A percentile compares a stretch with the other conserved stretches of the same genome.
phyloP scores from a whole-genome alignment of 2,113 vertebrate species.

The Semicossyphus pulcher region DNA sequence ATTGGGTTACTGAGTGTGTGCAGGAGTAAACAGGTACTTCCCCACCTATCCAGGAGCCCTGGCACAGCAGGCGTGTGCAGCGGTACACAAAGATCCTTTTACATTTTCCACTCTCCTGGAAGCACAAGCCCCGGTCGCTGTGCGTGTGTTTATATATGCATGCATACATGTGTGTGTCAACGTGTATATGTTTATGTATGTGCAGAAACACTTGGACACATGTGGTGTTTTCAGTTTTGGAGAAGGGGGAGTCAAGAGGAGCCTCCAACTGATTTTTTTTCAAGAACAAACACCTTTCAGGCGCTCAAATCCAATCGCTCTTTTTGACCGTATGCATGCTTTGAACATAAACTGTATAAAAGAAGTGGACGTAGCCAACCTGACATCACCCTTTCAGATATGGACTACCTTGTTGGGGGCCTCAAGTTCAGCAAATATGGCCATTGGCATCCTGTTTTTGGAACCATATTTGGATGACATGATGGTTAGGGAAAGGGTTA shows the following conservation, averaged over 20 bases:
- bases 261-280: conserved; percentile 8
- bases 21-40: conserved; percentile 63
- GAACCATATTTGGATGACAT: no score
- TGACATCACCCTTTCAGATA: no score
- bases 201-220: conserved; percentile 12
- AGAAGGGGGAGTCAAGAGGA: neutral
- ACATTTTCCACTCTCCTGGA: conserved; percentile 58
- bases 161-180: neutral
- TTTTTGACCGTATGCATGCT: neutral
- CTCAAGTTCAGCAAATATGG: no score
- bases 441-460: no score
- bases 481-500: no score
- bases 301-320: conserved; percentile 13
- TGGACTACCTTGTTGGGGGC: no score
- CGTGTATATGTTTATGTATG: conserved; percentile 2
- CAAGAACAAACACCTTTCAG: conserved; percentile 17
- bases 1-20: conserved; percentile 60
- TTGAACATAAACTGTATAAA: neutral
- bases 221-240: neutral
- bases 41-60: conserved; percentile 30
- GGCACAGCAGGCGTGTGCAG: conserved; percentile 33
- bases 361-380: neutral
- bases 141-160: conserved; percentile 10
- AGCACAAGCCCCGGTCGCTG: conserved; percentile 14
- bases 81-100: conserved; percentile 67